These are phyloP conservation scores for Stomatorhinus walkeri DNA, from an alignment of 2,797 vertebrate genomes.

Conservation along the genomic window DNA sequence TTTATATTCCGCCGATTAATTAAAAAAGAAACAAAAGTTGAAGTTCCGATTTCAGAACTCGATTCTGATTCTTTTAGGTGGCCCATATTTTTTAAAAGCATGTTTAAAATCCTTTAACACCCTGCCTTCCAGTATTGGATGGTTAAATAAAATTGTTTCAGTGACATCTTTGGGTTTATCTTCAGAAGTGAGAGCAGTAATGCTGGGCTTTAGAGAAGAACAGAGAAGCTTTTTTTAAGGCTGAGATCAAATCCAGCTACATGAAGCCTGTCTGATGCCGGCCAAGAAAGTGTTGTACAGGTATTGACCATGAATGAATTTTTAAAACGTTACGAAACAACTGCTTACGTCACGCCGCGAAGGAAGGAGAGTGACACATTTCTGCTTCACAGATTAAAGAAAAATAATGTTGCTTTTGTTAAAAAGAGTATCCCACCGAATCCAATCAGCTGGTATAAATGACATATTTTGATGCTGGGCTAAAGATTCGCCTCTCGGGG, in stretches of 20 bases:
- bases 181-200: not conserved
- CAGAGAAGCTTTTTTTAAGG: not conserved
- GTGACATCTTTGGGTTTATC: not conserved
- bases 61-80: not conserved
- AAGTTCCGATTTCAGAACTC: not conserved
- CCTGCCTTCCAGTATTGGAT: not conserved
- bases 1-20: not conserved
- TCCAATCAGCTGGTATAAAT: not conserved
- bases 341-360: not conserved
- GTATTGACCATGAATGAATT: not conserved
- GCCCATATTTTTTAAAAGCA: not conserved
- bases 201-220: not conserved
- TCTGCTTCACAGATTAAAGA: not conserved
- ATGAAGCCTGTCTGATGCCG: not conserved
- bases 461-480: not conserved
- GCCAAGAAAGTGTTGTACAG: not conserved
- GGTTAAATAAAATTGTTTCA: not conserved
- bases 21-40: not conserved
- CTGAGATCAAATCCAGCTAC: not conserved
- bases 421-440: not conserved
- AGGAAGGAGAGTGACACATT: not conserved
- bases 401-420: not conserved
- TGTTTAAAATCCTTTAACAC: not conserved
- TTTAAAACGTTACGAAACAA: not conserved
- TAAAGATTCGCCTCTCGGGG: not conserved